These are phyloP conservation scores for Drosophila borealis DNA, from an alignment of 2,888 invertebrate genomes.

Conservation along the genomic window DNA sequence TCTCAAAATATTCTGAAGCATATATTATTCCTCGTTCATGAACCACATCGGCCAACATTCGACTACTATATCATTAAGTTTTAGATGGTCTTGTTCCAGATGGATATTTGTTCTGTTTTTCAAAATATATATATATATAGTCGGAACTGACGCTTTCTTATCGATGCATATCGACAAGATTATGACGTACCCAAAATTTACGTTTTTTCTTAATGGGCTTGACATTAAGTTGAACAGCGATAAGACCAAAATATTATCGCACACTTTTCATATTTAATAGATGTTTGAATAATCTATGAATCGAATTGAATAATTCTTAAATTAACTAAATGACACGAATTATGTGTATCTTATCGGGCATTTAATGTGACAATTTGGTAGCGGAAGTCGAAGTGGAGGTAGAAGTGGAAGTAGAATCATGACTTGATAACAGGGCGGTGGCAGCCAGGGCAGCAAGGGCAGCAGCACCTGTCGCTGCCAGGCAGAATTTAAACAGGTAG, in stretches of 20 bases:
- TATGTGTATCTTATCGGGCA: conserved; percentile 33
- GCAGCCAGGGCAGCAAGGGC: neutral
- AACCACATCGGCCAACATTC: too few species aligned
- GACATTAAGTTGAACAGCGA: neutral
- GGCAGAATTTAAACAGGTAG: conserved; percentile 44
- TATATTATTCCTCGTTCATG: too few species aligned
- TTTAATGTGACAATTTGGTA: neutral
- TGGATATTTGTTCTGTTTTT: too few species aligned
- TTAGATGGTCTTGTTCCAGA: too few species aligned
- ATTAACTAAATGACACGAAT: neutral
- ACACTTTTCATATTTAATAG: neutral
- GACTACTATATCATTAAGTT: too few species aligned
- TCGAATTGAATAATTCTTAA: neutral
- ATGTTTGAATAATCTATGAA: neutral
- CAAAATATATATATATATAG: too few species aligned
- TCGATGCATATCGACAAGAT: too few species aligned
- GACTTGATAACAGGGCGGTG: neutral
- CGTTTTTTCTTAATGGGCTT: too few species aligned
- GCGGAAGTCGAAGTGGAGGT: conserved; percentile 16
- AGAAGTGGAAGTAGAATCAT: neutral
- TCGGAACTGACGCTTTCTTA: too few species aligned
- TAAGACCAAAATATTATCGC: neutral
- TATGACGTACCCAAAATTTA: too few species aligned
- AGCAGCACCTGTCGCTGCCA: conserved; percentile 45
- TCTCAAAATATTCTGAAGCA: too few species aligned